phyloP scores from a whole-genome alignment of 2,113 vertebrate species.

The Alethe diademata region DNA sequence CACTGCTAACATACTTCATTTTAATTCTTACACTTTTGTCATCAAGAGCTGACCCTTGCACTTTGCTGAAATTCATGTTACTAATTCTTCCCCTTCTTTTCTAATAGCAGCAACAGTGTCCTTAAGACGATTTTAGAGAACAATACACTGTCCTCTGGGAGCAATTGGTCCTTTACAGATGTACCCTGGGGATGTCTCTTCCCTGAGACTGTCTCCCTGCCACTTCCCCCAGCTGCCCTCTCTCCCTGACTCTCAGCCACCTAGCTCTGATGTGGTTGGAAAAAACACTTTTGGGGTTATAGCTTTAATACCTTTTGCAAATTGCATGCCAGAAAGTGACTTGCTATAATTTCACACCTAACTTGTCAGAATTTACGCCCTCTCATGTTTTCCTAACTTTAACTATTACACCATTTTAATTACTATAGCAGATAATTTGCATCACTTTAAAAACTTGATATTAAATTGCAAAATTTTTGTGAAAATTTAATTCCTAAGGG shows the following conservation, averaged over 20 bases:
- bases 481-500: neutral
- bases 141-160: neutral
- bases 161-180: neutral
- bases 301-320: neutral
- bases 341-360: neutral
- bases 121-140: neutral
- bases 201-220: neutral
- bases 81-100: neutral
- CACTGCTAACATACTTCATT: neutral
- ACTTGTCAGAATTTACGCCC: neutral
- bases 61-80: neutral
- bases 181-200: neutral
- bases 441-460: neutral
- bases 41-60: neutral
- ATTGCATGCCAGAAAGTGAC: neutral
- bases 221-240: neutral
- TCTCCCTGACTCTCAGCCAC: neutral
- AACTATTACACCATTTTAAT: neutral
- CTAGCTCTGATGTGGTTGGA: neutral
- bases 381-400: neutral
- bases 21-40: neutral
- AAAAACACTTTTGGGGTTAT: neutral
- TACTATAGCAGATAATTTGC: neutral
- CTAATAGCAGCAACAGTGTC: neutral
- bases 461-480: neutral